A percentile compares a stretch with the other conserved stretches of the same genome.
These are phyloP conservation scores for Athalia circularis DNA, from an alignment of 2,888 invertebrate genomes.

Conservation along the genomic window DNA sequence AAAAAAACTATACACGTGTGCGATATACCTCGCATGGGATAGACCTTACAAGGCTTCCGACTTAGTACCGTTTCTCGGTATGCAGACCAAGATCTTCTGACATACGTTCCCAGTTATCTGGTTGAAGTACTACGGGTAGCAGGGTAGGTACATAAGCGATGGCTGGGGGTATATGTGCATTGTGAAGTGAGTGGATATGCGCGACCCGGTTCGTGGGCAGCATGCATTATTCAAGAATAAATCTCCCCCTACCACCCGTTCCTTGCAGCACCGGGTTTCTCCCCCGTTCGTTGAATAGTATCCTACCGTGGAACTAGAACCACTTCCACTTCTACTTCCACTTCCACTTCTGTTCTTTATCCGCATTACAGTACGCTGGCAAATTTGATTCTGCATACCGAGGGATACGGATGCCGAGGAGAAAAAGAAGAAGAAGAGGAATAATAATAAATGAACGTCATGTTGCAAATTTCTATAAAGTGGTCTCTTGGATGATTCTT, in stretches of 20 bases:
- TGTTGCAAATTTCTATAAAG: no score
- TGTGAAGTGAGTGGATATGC: background rate
- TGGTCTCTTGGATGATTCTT: no score
- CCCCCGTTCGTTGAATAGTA: no score
- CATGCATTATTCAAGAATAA: slow-evolving; percentile 30
- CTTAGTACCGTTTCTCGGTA: no score
- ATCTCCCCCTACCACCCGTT: background rate
- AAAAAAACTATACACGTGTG: background rate
- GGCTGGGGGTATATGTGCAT: background rate
- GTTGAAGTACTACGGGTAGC: no score
- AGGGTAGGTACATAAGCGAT: background rate
- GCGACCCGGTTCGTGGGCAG: slow-evolving; percentile 1
- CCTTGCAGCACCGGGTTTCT: background rate
- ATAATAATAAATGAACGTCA: no score
- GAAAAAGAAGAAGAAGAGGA: background rate
- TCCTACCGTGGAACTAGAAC: slow-evolving; percentile 3
- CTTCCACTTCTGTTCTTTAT: background rate
- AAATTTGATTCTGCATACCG: slow-evolving; percentile 22
- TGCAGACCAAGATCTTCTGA: background rate
- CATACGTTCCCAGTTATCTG: no score
- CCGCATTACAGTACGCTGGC: slow-evolving; percentile 12
- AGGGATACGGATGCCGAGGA: background rate
- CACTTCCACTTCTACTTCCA: slow-evolving; percentile 9
- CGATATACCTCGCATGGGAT: no score
- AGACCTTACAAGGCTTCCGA: no score